Evolutionary conservation across 2,797 vertebrate species (phyloP).

Genomic region (Eospalax fontanierii): DNA sequence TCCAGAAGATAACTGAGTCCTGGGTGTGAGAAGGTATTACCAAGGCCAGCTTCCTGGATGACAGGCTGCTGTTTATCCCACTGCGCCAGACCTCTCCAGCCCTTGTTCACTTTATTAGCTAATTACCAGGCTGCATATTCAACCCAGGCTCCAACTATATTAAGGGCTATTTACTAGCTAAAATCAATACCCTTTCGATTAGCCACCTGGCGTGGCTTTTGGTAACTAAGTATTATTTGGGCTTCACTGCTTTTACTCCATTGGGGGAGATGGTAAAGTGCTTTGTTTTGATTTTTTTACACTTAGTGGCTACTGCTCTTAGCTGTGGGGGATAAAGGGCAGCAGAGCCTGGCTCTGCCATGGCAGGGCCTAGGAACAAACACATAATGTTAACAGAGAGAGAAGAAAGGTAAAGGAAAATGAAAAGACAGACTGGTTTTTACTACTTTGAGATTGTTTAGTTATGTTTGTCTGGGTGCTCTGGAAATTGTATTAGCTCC

Average conservation of each 20-base stretch:
- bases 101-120: conserved; percentile 85
- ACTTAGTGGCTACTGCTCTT: conserved; percentile 75
- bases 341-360: conserved; percentile 15
- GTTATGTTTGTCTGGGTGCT: background rate
- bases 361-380: conserved; percentile 24
- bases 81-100: conserved; percentile 63
- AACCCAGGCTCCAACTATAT: conserved; percentile 81
- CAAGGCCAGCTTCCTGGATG: conserved; percentile 77
- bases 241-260: conserved; percentile 80
- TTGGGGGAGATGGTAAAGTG: conserved; percentile 77
- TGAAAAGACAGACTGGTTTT: background rate
- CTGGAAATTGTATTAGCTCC: background rate
- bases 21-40: conserved; percentile 57
- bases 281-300: conserved; percentile 84
- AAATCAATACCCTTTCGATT: conserved; percentile 86
- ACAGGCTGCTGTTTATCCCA: conserved; percentile 77
- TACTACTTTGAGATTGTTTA: background rate
- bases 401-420: conserved; percentile 19
- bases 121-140: conserved; percentile 84
- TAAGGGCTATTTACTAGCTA: conserved; percentile 85
- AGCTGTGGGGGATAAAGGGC: conserved; percentile 72
- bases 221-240: conserved; percentile 86
- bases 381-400: background rate
- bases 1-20: conserved; percentile 54
- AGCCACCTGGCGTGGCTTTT: conserved; percentile 85